Conservation (phyloP, 2,113 vertebrate species). For the Brienomyrus longianalis region DNA sequence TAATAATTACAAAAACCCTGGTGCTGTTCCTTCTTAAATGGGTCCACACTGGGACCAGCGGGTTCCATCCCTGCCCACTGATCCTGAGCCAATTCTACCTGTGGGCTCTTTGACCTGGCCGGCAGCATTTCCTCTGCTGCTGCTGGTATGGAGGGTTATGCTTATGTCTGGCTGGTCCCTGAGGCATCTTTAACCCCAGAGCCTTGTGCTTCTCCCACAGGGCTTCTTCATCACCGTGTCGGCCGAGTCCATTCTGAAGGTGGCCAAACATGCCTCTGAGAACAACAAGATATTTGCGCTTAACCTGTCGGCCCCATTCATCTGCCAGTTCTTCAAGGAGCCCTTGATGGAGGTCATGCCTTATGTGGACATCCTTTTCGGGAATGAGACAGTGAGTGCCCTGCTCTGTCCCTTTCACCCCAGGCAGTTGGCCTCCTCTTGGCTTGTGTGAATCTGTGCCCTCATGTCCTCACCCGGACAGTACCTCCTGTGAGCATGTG, state of each 20-base stretch:
- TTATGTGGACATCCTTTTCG: constrained; percentile 89
- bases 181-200: constrained; percentile 21
- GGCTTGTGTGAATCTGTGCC: background rate
- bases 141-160: background rate
- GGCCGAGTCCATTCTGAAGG: constrained; percentile 87
- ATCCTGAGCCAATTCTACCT: background rate
- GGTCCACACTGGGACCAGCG: background rate
- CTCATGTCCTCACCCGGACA: background rate
- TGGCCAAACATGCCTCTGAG: constrained; percentile 80
- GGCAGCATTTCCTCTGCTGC: background rate
- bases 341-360: constrained; percentile 89
- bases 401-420: background rate
- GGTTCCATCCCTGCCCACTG: background rate
- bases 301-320: constrained; percentile 94
- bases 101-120: background rate
- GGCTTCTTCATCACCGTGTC: constrained; percentile 97
- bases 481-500: background rate
- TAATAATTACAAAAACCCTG: background rate
- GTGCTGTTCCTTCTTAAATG: background rate
- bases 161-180: constrained; percentile 21
- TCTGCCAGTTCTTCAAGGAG: constrained; percentile 91
- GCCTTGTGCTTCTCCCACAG: constrained; percentile 53
- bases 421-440: background rate
- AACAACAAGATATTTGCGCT: constrained; percentile 86
- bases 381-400: constrained; percentile 84